These are phyloP conservation scores for Gambusia holbrooki DNA, from an alignment of 2,113 vertebrate species.

Conservation along the genomic window DNA sequence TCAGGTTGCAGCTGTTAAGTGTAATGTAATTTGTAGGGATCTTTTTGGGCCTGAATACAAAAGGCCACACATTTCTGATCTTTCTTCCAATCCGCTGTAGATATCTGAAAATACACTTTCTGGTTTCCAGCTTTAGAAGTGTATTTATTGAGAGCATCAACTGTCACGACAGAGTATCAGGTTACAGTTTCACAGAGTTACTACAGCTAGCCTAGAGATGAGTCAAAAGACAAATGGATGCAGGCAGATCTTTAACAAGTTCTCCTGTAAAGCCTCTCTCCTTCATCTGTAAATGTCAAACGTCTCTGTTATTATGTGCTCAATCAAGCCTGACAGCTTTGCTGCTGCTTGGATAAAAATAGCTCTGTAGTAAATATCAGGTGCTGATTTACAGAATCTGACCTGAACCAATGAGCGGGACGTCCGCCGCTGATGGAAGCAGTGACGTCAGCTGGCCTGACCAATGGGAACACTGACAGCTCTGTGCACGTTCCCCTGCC, in stretches of 20 bases:
- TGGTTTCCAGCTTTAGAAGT: not conserved
- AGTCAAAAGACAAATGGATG: not conserved
- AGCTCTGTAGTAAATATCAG: conserved; percentile 48
- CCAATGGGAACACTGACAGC: conserved; percentile 43
- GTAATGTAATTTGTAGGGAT: not conserved
- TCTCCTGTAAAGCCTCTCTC: conserved; percentile 14
- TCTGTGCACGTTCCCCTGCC: conserved; percentile 1
- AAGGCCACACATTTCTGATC: not conserved
- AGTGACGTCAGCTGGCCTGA: not conserved
- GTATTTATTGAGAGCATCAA: not conserved
- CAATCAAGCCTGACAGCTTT: conserved; percentile 58
- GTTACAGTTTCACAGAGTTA: not conserved
- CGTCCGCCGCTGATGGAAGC: conserved; percentile 11
- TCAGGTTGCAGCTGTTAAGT: not conserved
- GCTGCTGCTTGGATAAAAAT: conserved; percentile 61
- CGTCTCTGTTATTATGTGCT: conserved; percentile 41
- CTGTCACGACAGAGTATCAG: not conserved
- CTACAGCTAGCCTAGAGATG: not conserved
- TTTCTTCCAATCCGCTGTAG: not conserved
- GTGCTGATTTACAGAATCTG: conserved; percentile 32
- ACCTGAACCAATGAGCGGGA: conserved; percentile 40
- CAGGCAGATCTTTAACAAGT: conserved; percentile 8
- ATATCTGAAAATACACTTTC: not conserved
- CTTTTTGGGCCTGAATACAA: not conserved
- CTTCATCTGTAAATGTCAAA: conserved; percentile 35